Percentiles rank a stretch among this genome's conserved stretches.
phyloP scores from a whole-genome alignment of 1,140 invertebrate species.

The Mya arenaria region DNA sequence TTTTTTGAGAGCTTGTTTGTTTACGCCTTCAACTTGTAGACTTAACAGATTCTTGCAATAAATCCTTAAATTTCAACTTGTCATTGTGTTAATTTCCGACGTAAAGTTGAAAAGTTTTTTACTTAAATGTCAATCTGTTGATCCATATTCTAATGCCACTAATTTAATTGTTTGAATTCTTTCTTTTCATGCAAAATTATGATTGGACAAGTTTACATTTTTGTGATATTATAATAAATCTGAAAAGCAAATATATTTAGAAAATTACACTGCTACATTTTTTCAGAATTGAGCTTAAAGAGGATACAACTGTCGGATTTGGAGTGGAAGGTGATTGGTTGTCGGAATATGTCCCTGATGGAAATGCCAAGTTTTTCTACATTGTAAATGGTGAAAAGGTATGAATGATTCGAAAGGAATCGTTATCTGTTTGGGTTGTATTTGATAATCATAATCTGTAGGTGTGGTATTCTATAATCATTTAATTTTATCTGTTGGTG shows the following conservation, averaged over 20 bases:
- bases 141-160: not conserved
- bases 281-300: slow-evolving; percentile 64
- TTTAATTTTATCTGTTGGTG: too few relatives aligned
- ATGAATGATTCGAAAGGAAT: too few relatives aligned
- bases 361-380: slow-evolving; percentile 58
- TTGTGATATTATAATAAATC: too few relatives aligned
- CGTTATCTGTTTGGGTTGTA: too few relatives aligned
- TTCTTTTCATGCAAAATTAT: too few relatives aligned
- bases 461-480: too few relatives aligned
- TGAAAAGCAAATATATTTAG: too few relatives aligned
- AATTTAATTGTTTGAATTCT: not conserved
- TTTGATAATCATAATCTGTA: too few relatives aligned
- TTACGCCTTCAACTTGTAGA: not conserved
- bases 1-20: not conserved
- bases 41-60: not conserved
- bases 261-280: too few relatives aligned
- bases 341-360: slow-evolving; percentile 66
- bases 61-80: not conserved
- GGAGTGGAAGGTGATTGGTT: slow-evolving; percentile 69
- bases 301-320: slow-evolving; percentile 62
- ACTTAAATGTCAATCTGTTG: not conserved
- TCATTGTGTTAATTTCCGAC: not conserved
- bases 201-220: too few relatives aligned
- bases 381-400: slow-evolving; percentile 69
- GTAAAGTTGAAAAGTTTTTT: not conserved